Evolutionary conservation across 2,888 invertebrate genomes (phyloP), one percentile per base, ranked within the genome.

Genomic region (Hirtodrosophila confusa): DNA sequence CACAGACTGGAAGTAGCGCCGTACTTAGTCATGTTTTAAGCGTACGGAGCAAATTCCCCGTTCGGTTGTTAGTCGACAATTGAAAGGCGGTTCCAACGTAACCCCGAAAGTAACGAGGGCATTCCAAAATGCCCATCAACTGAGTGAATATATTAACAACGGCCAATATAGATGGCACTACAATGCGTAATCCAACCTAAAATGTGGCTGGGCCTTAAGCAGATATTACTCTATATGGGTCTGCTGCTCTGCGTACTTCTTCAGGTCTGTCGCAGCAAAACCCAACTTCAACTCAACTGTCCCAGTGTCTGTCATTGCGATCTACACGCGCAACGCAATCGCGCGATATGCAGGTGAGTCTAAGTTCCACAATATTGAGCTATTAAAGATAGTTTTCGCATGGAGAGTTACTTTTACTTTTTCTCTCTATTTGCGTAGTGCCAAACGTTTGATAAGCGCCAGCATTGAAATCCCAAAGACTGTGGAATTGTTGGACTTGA

Each of bases 401-500:
- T 35, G 10, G 23, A 5, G 11, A 24, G 3, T 12, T 12, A 63
- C 41, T 53, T 63, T 48, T 29, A 69, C 65, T 56, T 55, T 44
- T 23, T n/a, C 3, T 11, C 39, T 12, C 23, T 23, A 29, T 41
- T 37, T 55, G 12, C 5, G 35, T 39, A 93, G 93, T 61, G 92
- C 93, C 45, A 93, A 93, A 89, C 93, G 93, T 66, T 92, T 95
- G 78, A 92, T 94, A 69, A 92, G 91, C 75, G 91, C 94, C 3
- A 93, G 93, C 77, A 91, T 94, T 61, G 94, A 93, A 78, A 93
- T 94, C 80, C 93, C 94, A 0, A 90, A 90, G 45, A 91, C 91
- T 23, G 94, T 94, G 31, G 93, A 95, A 90, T 91, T 94, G 43
- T 93, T 95, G 68, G 93, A 93, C 89, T 90, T 95, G 68, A 93